phyloP scores from a whole-genome alignment of 1,140 invertebrate species.

The Drosophila lowei region DNA sequence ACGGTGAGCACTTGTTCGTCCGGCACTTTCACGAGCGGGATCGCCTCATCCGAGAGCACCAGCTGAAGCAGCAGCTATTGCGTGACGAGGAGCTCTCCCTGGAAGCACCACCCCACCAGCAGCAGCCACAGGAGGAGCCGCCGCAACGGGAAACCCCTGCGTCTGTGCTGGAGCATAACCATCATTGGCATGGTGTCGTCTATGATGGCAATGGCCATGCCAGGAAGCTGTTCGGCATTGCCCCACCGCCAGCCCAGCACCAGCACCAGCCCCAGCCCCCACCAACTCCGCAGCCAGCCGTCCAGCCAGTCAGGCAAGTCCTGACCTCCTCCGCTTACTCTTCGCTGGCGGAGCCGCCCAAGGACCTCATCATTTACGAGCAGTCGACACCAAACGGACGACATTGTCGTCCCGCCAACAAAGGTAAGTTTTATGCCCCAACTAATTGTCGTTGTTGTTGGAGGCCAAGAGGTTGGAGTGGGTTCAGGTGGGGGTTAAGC shows the following conservation, averaged over 20 bases:
- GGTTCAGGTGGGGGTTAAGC: too few species aligned
- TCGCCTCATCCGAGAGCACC: conserved; percentile 82
- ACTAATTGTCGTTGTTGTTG: conserved; percentile 25
- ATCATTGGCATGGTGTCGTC: conserved; percentile 80
- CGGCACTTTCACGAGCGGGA: conserved; percentile 81
- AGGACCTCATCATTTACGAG: conserved; percentile 70
- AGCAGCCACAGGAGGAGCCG: conserved; percentile 25
- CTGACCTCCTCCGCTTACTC: conserved; percentile 3
- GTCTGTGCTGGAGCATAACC: conserved; percentile 59
- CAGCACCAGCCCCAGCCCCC: background rate
- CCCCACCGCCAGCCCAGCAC: background rate
- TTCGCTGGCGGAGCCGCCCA: conserved; percentile 12
- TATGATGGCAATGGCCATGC: conserved; percentile 65
- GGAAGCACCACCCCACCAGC: conserved; percentile 24
- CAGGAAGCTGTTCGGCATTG: conserved; percentile 25
- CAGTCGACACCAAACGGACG: conserved; percentile 42
- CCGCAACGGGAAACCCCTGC: conserved; percentile 10
- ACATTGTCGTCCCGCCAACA: conserved; percentile 50
- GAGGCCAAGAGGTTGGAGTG: too few species aligned
- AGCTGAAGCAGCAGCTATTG: conserved; percentile 75
- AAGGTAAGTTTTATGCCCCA: conserved; percentile 63
- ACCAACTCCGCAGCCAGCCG: background rate
- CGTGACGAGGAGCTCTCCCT: conserved; percentile 51
- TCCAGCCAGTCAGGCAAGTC: conserved; percentile 3
- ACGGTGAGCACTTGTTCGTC: conserved; percentile 75